A percentile compares a stretch with the other conserved stretches of the same genome.
Conservation (phyloP, 2,113 vertebrate species). For the Cryptoleucopteryx plumbea region DNA sequence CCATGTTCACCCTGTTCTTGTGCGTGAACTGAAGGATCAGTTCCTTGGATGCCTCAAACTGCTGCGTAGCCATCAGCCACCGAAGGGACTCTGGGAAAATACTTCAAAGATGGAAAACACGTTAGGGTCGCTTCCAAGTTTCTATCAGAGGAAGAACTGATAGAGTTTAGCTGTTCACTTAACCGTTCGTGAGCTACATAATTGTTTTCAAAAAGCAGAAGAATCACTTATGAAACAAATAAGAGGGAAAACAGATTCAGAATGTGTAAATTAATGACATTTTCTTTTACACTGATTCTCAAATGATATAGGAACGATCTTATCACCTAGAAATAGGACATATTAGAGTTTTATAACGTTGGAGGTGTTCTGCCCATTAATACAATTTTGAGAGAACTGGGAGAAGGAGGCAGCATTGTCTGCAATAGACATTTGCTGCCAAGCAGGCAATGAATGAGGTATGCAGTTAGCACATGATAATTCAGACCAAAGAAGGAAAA, state of each 20-base stretch:
- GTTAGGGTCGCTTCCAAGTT: background rate
- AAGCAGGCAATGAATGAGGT: background rate
- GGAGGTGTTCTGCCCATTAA: background rate
- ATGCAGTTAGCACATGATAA: background rate
- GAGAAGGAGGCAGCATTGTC: background rate
- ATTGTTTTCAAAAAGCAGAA: background rate
- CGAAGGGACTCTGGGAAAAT: slow-evolving; percentile 95
- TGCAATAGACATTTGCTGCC: background rate
- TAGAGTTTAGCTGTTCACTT: background rate
- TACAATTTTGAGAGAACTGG: background rate
- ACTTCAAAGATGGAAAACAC: slow-evolving; percentile 69
- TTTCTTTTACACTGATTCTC: background rate
- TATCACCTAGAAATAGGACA: background rate
- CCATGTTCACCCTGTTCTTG: slow-evolving; percentile 82
- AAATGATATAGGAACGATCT: background rate
- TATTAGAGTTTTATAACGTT: background rate
- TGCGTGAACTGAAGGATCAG: slow-evolving; percentile 85
- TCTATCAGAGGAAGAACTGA: background rate
- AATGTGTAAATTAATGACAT: background rate
- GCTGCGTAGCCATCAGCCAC: slow-evolving; percentile 95
- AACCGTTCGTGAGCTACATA: background rate
- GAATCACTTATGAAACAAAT: background rate
- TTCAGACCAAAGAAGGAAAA: background rate
- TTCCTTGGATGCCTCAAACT: slow-evolving; percentile 87
- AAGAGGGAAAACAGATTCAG: background rate